phyloP scores from a whole-genome alignment of 2,113 vertebrate genomes.

The Catharus bicknelli region DNA sequence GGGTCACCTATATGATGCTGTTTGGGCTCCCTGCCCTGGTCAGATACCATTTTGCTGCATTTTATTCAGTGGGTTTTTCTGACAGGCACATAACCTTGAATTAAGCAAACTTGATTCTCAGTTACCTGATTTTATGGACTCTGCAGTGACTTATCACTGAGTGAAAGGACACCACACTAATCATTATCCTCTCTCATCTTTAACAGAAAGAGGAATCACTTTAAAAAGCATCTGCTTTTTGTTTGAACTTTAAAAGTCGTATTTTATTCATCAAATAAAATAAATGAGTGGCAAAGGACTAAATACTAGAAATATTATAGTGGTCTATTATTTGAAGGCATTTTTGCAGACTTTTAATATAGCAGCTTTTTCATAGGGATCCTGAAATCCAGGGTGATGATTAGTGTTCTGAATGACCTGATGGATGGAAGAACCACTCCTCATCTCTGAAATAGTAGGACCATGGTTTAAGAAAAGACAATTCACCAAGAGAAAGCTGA shows the following conservation, averaged over 20 bases:
- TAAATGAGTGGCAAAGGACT: neutral
- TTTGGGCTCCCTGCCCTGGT: neutral
- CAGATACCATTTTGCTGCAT: neutral
- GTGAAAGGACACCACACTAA: neutral
- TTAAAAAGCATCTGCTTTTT: neutral
- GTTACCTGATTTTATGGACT: neutral
- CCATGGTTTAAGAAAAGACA: neutral
- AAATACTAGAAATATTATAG: neutral
- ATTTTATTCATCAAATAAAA: neutral
- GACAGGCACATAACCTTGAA: neutral
- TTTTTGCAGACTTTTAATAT: neutral
- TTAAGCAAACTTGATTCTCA: neutral
- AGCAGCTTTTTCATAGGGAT: neutral
- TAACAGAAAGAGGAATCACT: neutral
- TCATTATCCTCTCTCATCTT: neutral
- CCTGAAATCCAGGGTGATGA: neutral
- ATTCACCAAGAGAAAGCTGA: neutral
- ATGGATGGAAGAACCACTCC: neutral
- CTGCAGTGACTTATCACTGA: neutral
- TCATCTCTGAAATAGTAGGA: neutral
- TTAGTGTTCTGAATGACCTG: neutral
- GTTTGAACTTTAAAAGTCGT: neutral
- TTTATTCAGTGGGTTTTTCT: neutral
- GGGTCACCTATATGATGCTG: slow-evolving; percentile 49
- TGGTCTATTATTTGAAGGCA: neutral